Conservation (phyloP, 2,113 vertebrate genomes). For the Petroica traversi region DNA sequence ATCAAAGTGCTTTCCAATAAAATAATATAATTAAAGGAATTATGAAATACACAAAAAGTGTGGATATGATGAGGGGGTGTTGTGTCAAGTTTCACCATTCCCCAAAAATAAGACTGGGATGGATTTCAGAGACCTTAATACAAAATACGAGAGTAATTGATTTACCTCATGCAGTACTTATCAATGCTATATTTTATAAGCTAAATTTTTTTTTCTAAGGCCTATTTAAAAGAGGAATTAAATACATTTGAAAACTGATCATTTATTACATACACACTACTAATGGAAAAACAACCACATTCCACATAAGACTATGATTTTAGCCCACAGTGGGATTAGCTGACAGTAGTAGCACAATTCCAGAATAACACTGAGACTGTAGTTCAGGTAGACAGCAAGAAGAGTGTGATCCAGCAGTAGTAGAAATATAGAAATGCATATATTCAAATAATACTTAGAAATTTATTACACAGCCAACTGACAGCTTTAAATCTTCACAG, state of each 20-base stretch:
- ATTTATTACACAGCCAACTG: background rate
- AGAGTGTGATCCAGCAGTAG: background rate
- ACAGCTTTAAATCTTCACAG: background rate
- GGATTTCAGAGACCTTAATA: background rate
- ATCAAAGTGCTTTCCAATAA: background rate
- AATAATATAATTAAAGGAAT: background rate
- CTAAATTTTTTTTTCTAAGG: background rate
- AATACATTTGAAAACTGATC: background rate
- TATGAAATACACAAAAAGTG: background rate
- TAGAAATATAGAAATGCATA: background rate
- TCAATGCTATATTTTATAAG: background rate
- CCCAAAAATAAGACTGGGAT: background rate
- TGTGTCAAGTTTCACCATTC: background rate
- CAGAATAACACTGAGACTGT: background rate
- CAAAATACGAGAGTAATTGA: background rate
- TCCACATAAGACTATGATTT: background rate
- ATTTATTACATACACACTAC: background rate
- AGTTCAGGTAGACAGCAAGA: background rate
- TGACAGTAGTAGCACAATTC: background rate
- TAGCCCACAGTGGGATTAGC: background rate
- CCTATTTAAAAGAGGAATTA: background rate
- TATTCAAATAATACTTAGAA: background rate
- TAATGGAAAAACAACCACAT: background rate
- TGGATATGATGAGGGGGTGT: accelerated
- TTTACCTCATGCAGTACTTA: background rate